Base-by-base conservation (phyloP, 2,888 invertebrate species). In the Polietes domitor region DNA sequence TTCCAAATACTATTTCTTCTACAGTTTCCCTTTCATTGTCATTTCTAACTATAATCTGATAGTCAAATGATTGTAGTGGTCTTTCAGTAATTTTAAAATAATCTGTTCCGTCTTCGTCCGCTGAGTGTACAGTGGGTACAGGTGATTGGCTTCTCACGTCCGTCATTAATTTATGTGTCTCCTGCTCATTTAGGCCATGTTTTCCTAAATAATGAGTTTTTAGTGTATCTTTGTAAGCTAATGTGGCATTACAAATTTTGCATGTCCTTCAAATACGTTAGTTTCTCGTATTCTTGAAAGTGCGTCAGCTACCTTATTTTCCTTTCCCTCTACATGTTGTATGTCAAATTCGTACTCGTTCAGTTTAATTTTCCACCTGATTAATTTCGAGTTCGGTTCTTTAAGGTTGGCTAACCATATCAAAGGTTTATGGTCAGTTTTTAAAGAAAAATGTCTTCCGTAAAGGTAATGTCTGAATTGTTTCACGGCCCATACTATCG, bases 341-440 rank as follows among this genome's bases (percentile, higher is more conserved):
- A 78, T 72, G 21, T 77, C 58, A 21, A 76, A 76, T 53, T 70
- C 70, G 43, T 77, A 77, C 32, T 77, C 58, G 21, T 77, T 71
- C 17, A 77, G 53, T 12, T 71, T 77, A 15, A 77, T 70, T 61
- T 77, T 71, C 77, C 77, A 77, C 2, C 7, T 58, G 7, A 77
- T 47, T 47, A 77, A 15, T 61, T 71, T 58, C 4, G 19, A 50
- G 65, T 78, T 83, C 12, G 79, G 82, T 55, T 83, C 82, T 19
- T 73, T 79, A n/a, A 83, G 75, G 1, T 72, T 72, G 24, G 65
- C 12, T 10, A 71, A 19, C 83, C 80, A 83, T 74, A 55, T 61
- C 4, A 85, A n/a, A 12, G 78, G 82, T 63, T 77, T 68, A 26
- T 84, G 80, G 61, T 84, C 84, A 1, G 84, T 80, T 61, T 74